phyloP scores from a whole-genome alignment of 2,113 vertebrate genomes.

The Axis porcinus region DNA sequence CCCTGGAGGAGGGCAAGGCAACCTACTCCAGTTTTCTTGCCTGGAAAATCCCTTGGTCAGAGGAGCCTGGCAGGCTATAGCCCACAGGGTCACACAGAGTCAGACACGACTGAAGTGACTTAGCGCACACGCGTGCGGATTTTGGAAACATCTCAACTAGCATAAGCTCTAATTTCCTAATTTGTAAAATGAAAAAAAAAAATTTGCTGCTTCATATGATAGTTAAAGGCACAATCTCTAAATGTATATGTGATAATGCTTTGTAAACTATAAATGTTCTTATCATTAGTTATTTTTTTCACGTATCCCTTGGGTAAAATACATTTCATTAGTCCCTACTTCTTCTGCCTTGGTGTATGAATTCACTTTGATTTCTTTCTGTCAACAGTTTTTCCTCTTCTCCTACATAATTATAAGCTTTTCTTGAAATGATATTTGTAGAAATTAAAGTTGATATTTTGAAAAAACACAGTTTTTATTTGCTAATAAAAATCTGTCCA shows the following conservation, averaged over 20 bases:
- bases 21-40: background rate
- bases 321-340: background rate
- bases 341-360: background rate
- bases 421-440: background rate
- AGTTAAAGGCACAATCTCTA: background rate
- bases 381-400: background rate
- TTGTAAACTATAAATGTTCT: background rate
- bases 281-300: background rate
- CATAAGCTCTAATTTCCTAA: background rate
- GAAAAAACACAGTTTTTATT: background rate
- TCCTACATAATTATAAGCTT: background rate
- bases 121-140: background rate
- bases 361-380: background rate
- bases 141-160: background rate
- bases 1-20: background rate
- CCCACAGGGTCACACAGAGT: background rate
- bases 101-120: background rate
- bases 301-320: background rate
- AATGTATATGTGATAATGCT: background rate
- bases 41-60: background rate
- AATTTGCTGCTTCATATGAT: background rate
- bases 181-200: background rate
- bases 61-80: background rate
- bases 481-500: background rate
- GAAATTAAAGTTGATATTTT: background rate